phyloP scores from a whole-genome alignment of 2,797 vertebrate species.

The Phyllotis vaccarum region DNA sequence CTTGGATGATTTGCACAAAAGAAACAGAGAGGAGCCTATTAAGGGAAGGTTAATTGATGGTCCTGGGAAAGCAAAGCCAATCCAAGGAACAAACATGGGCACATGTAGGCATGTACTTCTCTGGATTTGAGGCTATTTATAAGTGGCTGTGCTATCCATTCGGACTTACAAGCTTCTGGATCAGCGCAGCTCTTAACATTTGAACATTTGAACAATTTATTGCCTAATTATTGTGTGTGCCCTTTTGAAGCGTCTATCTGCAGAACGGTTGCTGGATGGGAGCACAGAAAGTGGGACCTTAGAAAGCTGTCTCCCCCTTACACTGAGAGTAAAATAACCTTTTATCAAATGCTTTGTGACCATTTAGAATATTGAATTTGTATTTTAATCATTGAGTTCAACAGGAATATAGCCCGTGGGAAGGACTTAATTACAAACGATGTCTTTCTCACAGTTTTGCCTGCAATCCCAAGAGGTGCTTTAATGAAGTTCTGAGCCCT shows the following conservation, averaged over 20 bases:
- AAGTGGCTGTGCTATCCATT: not conserved
- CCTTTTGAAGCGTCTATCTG: conserved; percentile 73
- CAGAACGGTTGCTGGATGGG: conserved; percentile 44
- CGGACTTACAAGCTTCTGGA: not conserved
- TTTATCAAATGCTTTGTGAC: conserved; percentile 75
- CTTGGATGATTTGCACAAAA: not conserved
- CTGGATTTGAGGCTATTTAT: not conserved
- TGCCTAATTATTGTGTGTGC: conserved; percentile 75
- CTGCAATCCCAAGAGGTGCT: conserved; percentile 54
- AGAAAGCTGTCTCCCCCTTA: conserved; percentile 29
- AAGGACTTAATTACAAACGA: conserved; percentile 79
- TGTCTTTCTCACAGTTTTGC: conserved; percentile 63
- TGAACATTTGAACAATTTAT: conserved; percentile 79
- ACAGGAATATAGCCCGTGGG: conserved; percentile 75
- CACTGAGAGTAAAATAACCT: conserved; percentile 71
- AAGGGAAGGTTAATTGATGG: not conserved
- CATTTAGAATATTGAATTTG: conserved; percentile 78
- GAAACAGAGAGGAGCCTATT: not conserved
- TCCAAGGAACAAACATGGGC: not conserved
- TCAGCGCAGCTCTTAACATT: conserved; percentile 62
- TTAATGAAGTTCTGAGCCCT: conserved; percentile 74
- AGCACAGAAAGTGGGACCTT: not conserved
- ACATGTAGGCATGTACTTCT: not conserved
- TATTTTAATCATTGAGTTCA: conserved; percentile 81
- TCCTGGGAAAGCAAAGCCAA: not conserved